Conservation (phyloP, 2,888 invertebrate genomes). For the Cremastobaeus sp. region DNA sequence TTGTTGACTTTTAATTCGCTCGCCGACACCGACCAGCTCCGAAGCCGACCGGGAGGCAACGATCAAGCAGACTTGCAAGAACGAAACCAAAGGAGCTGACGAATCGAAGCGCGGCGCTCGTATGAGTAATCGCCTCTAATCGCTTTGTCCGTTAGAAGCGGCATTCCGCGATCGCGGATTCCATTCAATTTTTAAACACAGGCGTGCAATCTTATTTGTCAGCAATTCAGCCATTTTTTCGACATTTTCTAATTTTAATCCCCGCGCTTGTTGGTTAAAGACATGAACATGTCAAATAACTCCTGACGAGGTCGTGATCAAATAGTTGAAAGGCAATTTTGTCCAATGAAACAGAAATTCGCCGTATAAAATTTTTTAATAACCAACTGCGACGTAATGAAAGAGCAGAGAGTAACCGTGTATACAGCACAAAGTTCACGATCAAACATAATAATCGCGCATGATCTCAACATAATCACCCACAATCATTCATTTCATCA, state of each 20-base stretch:
- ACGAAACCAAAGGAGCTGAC: slow-evolving; percentile 1
- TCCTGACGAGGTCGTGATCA: neutral
- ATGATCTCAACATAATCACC: too few species aligned
- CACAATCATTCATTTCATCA: too few species aligned
- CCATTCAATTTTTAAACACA: slow-evolving; percentile 45
- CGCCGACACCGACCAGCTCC: slow-evolving; percentile 15
- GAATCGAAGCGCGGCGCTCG: slow-evolving; percentile 16
- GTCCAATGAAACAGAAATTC: too few species aligned
- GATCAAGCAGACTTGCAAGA: slow-evolving; percentile 3
- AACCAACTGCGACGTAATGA: too few species aligned
- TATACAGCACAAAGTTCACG: too few species aligned
- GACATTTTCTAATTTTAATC: slow-evolving; percentile 16
- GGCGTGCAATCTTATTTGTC: slow-evolving; percentile 50
- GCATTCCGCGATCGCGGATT: slow-evolving; percentile 10
- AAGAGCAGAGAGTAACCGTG: too few species aligned
- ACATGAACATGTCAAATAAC: too few species aligned
- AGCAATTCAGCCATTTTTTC: slow-evolving; percentile 46
- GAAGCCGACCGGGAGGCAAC: slow-evolving; percentile 9
- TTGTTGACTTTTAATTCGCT: slow-evolving; percentile 47
- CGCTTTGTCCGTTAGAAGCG: slow-evolving; percentile 47
- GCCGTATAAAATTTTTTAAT: too few species aligned
- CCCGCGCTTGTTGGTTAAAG: too few species aligned
- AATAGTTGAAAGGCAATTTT: too few species aligned
- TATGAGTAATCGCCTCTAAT: slow-evolving; percentile 52
- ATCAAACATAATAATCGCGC: too few species aligned